A percentile compares a stretch with the other conserved stretches of the same genome.
These are phyloP conservation scores for Parotocinclus haroldoi DNA, from an alignment of 2,797 vertebrate genomes.

Conservation along the genomic window DNA sequence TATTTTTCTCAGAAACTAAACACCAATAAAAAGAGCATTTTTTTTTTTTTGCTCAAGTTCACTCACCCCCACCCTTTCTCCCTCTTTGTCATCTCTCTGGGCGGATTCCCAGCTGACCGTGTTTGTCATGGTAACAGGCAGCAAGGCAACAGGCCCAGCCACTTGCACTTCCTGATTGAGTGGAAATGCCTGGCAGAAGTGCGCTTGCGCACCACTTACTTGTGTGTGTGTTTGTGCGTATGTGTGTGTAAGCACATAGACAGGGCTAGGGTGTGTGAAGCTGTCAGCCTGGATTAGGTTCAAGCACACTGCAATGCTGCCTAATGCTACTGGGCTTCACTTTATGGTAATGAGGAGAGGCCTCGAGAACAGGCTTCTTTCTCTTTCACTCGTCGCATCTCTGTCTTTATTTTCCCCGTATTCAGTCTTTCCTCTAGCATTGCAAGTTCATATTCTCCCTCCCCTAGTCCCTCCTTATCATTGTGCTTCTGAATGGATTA, in stretches of 20 bases:
- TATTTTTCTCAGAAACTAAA: slow-evolving; percentile 36
- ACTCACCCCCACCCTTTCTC: slow-evolving; percentile 30
- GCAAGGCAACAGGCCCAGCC: slow-evolving; percentile 72
- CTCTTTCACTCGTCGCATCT: background rate
- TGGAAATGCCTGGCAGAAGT: slow-evolving; percentile 51
- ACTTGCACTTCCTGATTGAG: slow-evolving; percentile 71
- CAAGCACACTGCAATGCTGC: slow-evolving; percentile 68
- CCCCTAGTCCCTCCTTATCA: slow-evolving; percentile 16
- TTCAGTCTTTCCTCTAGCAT: slow-evolving; percentile 3
- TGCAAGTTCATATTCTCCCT: slow-evolving; percentile 2
- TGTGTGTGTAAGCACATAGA: slow-evolving; percentile 47
- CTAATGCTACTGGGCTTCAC: slow-evolving; percentile 52
- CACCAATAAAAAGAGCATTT: slow-evolving; percentile 35
- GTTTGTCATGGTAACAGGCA: slow-evolving; percentile 79
- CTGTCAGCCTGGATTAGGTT: slow-evolving; percentile 75
- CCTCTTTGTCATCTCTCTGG: slow-evolving; percentile 72
- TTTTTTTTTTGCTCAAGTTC: slow-evolving; percentile 41
- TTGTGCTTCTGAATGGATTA: slow-evolving; percentile 22
- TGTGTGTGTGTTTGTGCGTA: slow-evolving; percentile 36
- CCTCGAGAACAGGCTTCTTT: slow-evolving; percentile 41
- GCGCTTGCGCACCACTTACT: slow-evolving; percentile 43
- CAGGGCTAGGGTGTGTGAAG: slow-evolving; percentile 66
- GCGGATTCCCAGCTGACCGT: slow-evolving; percentile 79
- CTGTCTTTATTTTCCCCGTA: slow-evolving; percentile 1
- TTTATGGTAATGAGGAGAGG: slow-evolving; percentile 54